Conservation (phyloP, 2,797 vertebrate species). For the Bovichtus diacanthus region DNA sequence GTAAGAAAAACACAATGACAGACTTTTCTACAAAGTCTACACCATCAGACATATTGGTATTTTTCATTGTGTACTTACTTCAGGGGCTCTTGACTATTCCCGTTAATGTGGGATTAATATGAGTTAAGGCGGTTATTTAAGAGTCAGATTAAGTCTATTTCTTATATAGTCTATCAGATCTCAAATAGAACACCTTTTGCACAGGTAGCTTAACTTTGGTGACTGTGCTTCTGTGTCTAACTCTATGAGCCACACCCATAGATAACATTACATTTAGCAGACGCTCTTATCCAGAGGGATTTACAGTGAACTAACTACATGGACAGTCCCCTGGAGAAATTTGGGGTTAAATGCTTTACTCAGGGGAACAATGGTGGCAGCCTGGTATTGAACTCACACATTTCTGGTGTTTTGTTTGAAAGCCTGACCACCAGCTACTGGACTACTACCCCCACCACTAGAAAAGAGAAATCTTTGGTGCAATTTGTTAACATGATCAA, state of each 20-base stretch:
- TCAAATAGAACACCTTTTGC: background rate
- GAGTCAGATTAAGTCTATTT: background rate
- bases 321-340: too few relatives aligned
- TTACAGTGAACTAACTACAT: too few relatives aligned
- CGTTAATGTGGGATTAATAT: background rate
- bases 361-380: too few relatives aligned
- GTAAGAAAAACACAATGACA: background rate
- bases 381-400: too few relatives aligned
- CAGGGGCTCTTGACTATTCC: background rate
- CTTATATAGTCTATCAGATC: background rate
- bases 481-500: background rate
- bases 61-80: background rate
- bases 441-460: too few relatives aligned
- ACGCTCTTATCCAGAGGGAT: too few relatives aligned
- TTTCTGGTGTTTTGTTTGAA: too few relatives aligned
- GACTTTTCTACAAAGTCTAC: background rate
- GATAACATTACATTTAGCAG: too few relatives aligned
- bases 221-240: background rate
- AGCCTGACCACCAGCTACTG: too few relatives aligned
- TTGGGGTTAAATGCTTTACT: too few relatives aligned
- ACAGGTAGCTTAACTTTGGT: background rate
- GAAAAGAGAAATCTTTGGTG: too few relatives aligned
- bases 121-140: background rate
- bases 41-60: background rate
- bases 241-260: constrained; percentile 43